These are phyloP conservation scores for Drosophila melanica DNA, from an alignment of 1,140 invertebrate species.

Conservation along the genomic window DNA sequence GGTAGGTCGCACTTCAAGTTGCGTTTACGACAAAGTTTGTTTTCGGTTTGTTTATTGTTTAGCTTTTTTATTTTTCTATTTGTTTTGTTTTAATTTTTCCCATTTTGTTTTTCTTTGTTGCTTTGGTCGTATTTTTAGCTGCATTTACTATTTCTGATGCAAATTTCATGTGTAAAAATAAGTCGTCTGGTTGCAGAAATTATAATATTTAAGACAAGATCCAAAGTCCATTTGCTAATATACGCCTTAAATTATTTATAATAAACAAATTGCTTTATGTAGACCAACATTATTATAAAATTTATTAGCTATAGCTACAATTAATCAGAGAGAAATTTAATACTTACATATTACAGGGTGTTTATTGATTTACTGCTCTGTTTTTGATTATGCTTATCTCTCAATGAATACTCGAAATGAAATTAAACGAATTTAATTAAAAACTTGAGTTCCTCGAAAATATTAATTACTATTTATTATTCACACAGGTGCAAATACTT, in stretches of 20 bases:
- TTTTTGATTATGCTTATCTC: neutral
- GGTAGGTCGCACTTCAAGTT: conserved; percentile 6
- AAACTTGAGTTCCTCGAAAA: conserved; percentile 5
- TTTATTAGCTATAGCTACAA: too few species aligned
- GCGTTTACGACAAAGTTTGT: conserved; percentile 4
- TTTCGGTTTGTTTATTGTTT: conserved; percentile 12
- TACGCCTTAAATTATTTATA: neutral
- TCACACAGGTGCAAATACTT: neutral
- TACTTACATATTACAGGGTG: neutral
- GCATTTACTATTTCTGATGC: conserved; percentile 25
- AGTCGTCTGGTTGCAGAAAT: neutral
- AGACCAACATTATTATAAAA: too few species aligned
- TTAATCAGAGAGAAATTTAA: neutral
- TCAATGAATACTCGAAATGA: neutral
- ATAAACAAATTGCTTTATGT: too few species aligned
- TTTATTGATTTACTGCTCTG: neutral
- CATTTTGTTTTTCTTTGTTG: conserved; percentile 3
- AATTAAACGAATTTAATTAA: conserved; percentile 1
- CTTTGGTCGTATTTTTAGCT: conserved; percentile 30
- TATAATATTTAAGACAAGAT: neutral
- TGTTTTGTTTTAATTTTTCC: conserved; percentile 15
- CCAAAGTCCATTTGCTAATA: too few species aligned
- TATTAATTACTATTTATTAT: neutral
- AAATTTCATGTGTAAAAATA: conserved; percentile 25
- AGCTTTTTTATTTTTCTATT: conserved; percentile 17